A percentile compares a stretch with the other conserved stretches of the same genome.
These are phyloP conservation scores for Microcaecilia unicolor DNA, from an alignment of 2,797 vertebrate species.

Conservation along the genomic window DNA sequence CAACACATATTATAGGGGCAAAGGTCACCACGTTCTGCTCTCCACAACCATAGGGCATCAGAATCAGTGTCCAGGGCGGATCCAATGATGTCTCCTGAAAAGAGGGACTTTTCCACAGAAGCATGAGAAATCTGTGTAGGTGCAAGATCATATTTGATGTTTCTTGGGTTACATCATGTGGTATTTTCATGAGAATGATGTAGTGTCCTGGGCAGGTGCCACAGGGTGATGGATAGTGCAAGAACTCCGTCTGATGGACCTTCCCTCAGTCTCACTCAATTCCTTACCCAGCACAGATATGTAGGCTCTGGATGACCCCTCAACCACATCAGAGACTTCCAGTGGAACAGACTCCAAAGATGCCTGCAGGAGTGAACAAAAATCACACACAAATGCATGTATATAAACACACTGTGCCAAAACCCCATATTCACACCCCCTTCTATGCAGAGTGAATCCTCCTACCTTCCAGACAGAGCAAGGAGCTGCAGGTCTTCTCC, in stretches of 20 bases:
- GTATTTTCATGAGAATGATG: no score
- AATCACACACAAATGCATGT: accelerated
- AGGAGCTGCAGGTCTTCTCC: slow-evolving; percentile 35
- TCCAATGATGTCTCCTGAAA: slow-evolving; percentile 76
- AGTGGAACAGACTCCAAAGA: slow-evolving; percentile 29
- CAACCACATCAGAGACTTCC: slow-evolving; percentile 31
- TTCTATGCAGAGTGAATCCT: no score
- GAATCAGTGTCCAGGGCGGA: slow-evolving; percentile 72
- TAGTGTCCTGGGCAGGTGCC: no score
- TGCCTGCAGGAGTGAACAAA: slow-evolving; percentile 24
- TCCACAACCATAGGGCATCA: no score
- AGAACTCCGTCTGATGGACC: slow-evolving; percentile 34
- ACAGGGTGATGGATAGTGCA: neutral
- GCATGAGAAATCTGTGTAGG: no score
- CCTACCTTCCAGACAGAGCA: slow-evolving; percentile 45
- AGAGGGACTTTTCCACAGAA: no score
- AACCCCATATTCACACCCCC: no score
- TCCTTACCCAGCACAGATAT: no score
- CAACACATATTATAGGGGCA: slow-evolving; percentile 70
- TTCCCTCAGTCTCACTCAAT: no score
- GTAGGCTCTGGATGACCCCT: slow-evolving; percentile 37
- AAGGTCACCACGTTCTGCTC: slow-evolving; percentile 85
- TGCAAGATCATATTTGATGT: no score
- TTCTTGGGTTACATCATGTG: no score
- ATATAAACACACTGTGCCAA: neutral